Base-by-base conservation (phyloP, 2,888 invertebrate species). In the Micoletzkya japonica region DNA sequence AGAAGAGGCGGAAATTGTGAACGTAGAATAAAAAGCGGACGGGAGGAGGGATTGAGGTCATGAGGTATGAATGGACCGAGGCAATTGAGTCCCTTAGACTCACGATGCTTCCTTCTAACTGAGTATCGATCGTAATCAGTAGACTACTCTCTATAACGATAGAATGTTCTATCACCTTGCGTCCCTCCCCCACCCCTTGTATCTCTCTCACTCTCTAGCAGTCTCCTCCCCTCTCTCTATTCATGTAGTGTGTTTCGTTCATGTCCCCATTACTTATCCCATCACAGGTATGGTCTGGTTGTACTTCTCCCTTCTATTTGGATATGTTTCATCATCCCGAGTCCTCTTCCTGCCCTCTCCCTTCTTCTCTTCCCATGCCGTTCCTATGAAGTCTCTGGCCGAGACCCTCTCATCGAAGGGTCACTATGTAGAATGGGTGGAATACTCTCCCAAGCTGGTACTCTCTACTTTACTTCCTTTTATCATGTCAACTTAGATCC, bases 381-480 rank as follows among this genome's bases (percentile, higher is more conserved):
- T 74, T 28, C 80, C 77, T 20, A 81, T 86, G 82, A 73, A 75
- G 37, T 72, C 74, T 54, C 70, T 85, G 70, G 85, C 85, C 10
- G 79, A 79, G n/a, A 85, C 86, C 59, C 70, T 85, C 50, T 71
- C 81, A 4, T 72, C 67, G 3, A 73, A 84, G 10, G 81, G 80
- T 0, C 84, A 86, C 69, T 37, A 72, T 1, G 82, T 85, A 24
- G 77, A 77, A 6, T 84, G 85, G 84, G 69, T 85, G 44, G 83
- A 85, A 56, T 77, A 82, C 63, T 74, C 83, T 14, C 66, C 71
- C n/a, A 74, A 77, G 76, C 82, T 81, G 57, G 34, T 10, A 44
- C 20, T 14, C 20, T 58, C 32, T 58, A 4, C 20, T 20, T 4
- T 20, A n/a, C n/a, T n/a, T n/a, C n/a, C n/a, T n/a, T n/a, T n/a